Evolutionary conservation across 2,888 invertebrate genomes (phyloP).

Genomic region (Galeruca laticollis): DNA sequence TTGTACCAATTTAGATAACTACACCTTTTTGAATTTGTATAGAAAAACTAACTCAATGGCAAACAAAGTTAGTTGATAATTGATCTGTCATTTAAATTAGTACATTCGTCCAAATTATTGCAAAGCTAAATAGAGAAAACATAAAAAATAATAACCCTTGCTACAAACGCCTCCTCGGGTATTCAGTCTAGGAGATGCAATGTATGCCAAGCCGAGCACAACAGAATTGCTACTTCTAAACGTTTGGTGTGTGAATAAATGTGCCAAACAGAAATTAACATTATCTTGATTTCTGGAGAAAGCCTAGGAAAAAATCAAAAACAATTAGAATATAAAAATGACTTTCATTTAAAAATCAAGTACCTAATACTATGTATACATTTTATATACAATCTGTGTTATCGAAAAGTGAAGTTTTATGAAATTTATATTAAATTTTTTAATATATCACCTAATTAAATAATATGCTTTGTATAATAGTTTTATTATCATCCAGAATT

Average conservation of each 20-base stretch:
- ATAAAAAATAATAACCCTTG: constrained; percentile 62
- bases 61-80: no score
- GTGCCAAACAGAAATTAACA: constrained; percentile 67
- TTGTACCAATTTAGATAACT: not conserved
- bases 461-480: no score
- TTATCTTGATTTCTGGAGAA: constrained; percentile 66
- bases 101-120: not conserved
- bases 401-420: no score
- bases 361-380: not conserved
- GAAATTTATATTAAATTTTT: no score
- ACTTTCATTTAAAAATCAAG: not conserved
- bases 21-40: not conserved
- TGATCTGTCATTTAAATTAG: not conserved
- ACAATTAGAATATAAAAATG: constrained; percentile 28
- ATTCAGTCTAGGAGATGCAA: constrained; percentile 66
- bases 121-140: constrained; percentile 26
- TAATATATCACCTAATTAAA: no score
- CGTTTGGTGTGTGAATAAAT: constrained; percentile 70
- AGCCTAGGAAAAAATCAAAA: constrained; percentile 59
- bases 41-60: no score
- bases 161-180: constrained; percentile 70
- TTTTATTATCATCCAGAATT: no score
- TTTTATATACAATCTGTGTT: not conserved
- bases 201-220: constrained; percentile 70
- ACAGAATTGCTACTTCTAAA: constrained; percentile 66